Evolutionary conservation across 2,888 invertebrate species (phyloP), one percentile per base, ranked within the genome.

Genomic region (Tricholauxania praeusta): DNA sequence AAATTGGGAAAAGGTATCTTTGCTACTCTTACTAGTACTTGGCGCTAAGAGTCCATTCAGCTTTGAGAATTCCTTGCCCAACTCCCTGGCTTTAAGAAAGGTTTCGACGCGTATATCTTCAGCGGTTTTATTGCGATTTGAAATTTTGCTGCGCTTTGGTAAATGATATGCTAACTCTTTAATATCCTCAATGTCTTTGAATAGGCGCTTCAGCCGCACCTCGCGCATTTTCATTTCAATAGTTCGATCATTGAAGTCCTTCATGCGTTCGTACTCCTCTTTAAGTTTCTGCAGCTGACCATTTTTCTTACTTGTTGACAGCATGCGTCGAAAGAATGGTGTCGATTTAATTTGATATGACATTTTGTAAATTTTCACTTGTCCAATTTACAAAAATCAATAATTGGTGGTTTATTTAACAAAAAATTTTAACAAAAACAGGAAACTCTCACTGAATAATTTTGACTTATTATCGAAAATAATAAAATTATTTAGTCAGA

Each of bases 191-290:
- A 85, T 84, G 15, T 84, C 79, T 3, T 79, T 79, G n/a, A 84
- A 84, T 2, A 84, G 74, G 0, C 82, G 80, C 74, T 81, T 81
- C 39, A 84, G 72, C 0, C 84, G 82, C 71, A 81, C 79, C 73
- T 83, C 77, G 0, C 85, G 82, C 83, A 84, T 83, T 73, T 81
- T 83, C 53, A 78, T 78, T 71, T 84, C 83, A 28, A 84, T 82
- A 22, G 82, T 79, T 39, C 76, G 81, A 63, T 83, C 83, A 22
- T 84, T 81, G 71, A 82, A 80, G 63, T 82, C 80, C 68, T 81
- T 80, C 1, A 83, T 81, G 12, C 83, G 81, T 22, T 84, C 83
- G 39, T 82, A 84, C 73, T 84, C 85, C 60, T 83, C 82, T 15
- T 84, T 80, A 32, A 85, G 74, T 0, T 73, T 75, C 75, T 84